Base-by-base conservation (phyloP, 2,113 vertebrate species). In the Myocastor coypus region DNA sequence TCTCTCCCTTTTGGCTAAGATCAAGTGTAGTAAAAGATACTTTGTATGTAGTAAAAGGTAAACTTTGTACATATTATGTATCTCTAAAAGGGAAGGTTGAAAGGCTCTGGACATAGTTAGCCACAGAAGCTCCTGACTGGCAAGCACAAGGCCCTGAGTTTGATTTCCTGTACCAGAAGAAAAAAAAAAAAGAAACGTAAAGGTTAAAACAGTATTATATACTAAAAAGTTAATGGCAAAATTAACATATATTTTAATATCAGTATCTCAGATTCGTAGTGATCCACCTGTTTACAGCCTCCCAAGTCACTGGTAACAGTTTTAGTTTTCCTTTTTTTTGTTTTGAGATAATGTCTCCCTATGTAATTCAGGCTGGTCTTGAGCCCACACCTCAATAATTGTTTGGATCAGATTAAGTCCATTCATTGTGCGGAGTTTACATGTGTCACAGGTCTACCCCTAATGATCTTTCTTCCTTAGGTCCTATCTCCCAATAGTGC, bases 21-120 rank as follows among this genome's bases (percentile, higher is more conserved):
- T n/a, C n/a, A n/a, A n/a, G n/a, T 46, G 6, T 84, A n/a, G 82
- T 93, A 80, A 90, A 83, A 82, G 30, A 90, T 19, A 55, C 52
- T 55, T 55, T 55, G 52, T 55, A 55, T 55, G 14, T 55, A 55
- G 52, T 55, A 55, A 55, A 55, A 55, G 55, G 55, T 57, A 57
- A 16, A 57, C 55, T 57, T 57, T 57, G 55, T 57, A 57, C 19
- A 57, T 57, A 17, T 57, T 57, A 19, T 57, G 17, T 57, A 57
- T 57, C 13, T 55, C 55, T 57, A 57, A 57, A 57, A 19, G 4
- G 55, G 55, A 57, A 57, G 55, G 55, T 14, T 57, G 17, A 57
- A 57, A 57, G 55, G 55, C 55, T 16, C 4, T 4, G 55, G 55
- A 19, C 19, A 57, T 57, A 57, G 55, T 57, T 57, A 57, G 16